Evolutionary conservation across 1,140 invertebrate genomes (phyloP).

Genomic region (Eriocheir sinensis): DNA sequence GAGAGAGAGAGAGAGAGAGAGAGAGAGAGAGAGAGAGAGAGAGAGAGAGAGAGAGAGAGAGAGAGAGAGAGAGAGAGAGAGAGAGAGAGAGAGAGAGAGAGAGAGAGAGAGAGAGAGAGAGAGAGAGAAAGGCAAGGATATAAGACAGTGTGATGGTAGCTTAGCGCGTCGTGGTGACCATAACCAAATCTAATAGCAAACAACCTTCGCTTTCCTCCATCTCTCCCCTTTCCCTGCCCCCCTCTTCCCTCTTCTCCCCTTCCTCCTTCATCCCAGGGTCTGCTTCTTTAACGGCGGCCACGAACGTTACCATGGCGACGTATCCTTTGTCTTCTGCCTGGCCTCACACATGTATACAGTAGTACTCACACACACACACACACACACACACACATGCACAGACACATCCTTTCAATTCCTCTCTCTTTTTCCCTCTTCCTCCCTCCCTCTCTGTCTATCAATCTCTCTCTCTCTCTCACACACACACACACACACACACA

Average conservation of each 20-base stretch:
- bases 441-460: too few relatives aligned
- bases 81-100: not conserved
- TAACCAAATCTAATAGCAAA: not conserved
- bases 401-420: too few relatives aligned
- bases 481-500: conserved; percentile 50
- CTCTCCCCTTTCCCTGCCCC: not conserved
- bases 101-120: not conserved
- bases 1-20: not conserved
- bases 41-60: not conserved
- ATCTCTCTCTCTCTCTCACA: conserved; percentile 14
- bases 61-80: too few relatives aligned
- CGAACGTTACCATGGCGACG: not conserved
- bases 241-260: not conserved
- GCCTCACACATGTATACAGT: not conserved
- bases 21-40: not conserved
- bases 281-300: not conserved
- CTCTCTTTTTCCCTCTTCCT: too few relatives aligned
- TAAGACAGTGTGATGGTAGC: not conserved
- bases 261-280: not conserved
- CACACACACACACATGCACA: conserved; percentile 39
- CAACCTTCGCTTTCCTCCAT: not conserved
- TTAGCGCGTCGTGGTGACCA: too few relatives aligned
- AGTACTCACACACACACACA: not conserved
- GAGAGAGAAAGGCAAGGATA: not conserved
- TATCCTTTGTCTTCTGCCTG: not conserved